Conservation (phyloP, 2,113 vertebrate genomes). For the Sisor rabdophorus region DNA sequence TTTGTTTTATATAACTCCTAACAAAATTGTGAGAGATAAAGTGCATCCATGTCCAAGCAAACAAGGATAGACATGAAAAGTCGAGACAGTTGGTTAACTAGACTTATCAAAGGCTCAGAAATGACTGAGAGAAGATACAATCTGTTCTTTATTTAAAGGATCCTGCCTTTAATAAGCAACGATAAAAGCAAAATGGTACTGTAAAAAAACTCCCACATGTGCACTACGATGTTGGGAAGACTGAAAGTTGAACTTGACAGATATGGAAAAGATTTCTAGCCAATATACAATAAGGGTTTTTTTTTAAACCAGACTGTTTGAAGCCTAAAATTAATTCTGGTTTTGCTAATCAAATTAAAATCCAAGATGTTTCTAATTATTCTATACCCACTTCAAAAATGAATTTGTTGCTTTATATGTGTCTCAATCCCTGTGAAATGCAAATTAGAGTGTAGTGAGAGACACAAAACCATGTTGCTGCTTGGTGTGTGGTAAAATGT, state of each 20-base stretch:
- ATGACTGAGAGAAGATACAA: constrained; percentile 37
- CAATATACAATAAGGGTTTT: constrained; percentile 28
- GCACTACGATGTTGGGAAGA: constrained; percentile 45
- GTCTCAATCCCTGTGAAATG: constrained; percentile 30
- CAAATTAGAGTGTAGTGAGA: constrained; percentile 33
- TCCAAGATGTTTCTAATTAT: constrained; percentile 41
- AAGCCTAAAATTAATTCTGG: constrained; percentile 42
- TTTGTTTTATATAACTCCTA: constrained; percentile 40
- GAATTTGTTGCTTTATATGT: constrained; percentile 41
- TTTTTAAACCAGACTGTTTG: constrained; percentile 41
- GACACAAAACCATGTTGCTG: background rate
- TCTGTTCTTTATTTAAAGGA: constrained; percentile 44
- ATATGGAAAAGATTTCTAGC: constrained; percentile 44
- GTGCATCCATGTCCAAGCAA: background rate
- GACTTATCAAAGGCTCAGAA: constrained; percentile 43
- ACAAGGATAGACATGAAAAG: constrained; percentile 11
- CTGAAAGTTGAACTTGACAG: constrained; percentile 39
- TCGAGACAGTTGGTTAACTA: constrained; percentile 32
- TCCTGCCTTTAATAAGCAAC: constrained; percentile 45
- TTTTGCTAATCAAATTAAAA: constrained; percentile 41
- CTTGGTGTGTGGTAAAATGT: constrained; percentile 6
- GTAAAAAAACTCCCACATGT: constrained; percentile 57
- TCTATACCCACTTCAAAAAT: constrained; percentile 42
- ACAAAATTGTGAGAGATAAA: background rate
- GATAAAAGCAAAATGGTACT: constrained; percentile 38